Evolutionary conservation across 2,797 vertebrate genomes (phyloP).

Genomic region (Tenualosa ilisha): DNA sequence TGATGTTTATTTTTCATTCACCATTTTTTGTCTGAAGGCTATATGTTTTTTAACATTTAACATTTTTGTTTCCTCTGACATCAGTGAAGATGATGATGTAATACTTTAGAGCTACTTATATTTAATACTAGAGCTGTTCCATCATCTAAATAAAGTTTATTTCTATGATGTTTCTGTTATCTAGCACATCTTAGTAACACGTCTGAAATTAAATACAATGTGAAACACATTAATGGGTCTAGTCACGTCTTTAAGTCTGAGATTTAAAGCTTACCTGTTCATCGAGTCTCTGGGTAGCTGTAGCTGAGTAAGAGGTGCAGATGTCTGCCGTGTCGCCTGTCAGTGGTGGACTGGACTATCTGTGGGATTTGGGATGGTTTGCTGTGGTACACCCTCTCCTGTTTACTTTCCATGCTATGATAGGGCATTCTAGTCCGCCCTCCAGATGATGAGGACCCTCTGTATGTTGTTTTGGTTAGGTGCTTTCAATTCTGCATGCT

Average conservation of each 20-base stretch:
- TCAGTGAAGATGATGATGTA: not conserved
- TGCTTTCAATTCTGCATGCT: not conserved
- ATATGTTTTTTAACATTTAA: not conserved
- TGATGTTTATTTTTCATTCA: not conserved
- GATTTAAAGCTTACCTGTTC: not conserved
- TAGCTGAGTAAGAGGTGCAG: not conserved
- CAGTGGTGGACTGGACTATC: not conserved
- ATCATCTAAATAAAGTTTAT: not conserved
- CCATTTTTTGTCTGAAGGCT: not conserved
- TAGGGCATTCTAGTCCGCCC: not conserved
- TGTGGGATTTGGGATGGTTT: not conserved
- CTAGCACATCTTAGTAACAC: not conserved
- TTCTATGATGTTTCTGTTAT: not conserved
- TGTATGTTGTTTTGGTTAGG: not conserved
- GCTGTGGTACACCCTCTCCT: not conserved
- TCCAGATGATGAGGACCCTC: not conserved
- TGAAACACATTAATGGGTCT: not conserved
- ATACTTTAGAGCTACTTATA: too few species aligned
- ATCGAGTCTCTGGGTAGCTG: not conserved
- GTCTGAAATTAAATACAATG: not conserved
- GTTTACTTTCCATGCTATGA: not conserved
- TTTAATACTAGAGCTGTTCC: not conserved
- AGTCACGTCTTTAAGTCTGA: not conserved
- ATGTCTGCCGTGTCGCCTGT: not conserved
- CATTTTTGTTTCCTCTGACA: not conserved